These are phyloP conservation scores for Cetoscarus ocellatus DNA, from an alignment of 2,797 vertebrate genomes.

Conservation along the genomic window DNA sequence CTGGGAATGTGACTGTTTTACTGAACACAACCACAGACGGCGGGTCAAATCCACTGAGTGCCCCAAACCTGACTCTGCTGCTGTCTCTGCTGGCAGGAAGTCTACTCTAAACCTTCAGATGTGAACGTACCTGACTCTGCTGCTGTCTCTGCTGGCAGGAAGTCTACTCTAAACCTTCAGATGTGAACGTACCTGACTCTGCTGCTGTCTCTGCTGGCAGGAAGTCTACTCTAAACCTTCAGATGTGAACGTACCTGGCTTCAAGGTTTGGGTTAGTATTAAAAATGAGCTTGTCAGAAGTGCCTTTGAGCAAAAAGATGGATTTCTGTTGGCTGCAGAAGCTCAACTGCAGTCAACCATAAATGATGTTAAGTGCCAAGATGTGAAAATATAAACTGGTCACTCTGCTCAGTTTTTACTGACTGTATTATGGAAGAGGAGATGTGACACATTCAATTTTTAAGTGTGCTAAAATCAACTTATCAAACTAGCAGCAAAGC, in stretches of 20 bases:
- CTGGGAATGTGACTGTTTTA: slow-evolving; percentile 36
- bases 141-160: slow-evolving; percentile 39
- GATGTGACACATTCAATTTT: neutral
- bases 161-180: slow-evolving; percentile 55
- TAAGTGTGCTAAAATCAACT: neutral
- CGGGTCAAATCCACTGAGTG: slow-evolving; percentile 8
- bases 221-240: slow-evolving; percentile 50
- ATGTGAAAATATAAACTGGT: slow-evolving; percentile 30
- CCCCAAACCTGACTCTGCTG: slow-evolving; percentile 41
- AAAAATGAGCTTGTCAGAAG: slow-evolving; percentile 48
- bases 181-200: slow-evolving; percentile 28
- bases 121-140: no score
- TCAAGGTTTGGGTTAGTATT: neutral
- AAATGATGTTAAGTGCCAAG: slow-evolving; percentile 46
- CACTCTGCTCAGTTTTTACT: slow-evolving; percentile 11
- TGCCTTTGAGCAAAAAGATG: slow-evolving; percentile 67
- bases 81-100: slow-evolving; percentile 59
- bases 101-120: no score
- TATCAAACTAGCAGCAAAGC: neutral
- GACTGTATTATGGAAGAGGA: slow-evolving; percentile 1
- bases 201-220: slow-evolving; percentile 38
- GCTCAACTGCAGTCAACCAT: slow-evolving; percentile 21
- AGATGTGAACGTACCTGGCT: slow-evolving; percentile 35
- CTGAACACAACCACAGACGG: slow-evolving; percentile 38
- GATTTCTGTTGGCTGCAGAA: slow-evolving; percentile 17